Percentiles rank a stretch among this genome's conserved stretches.
Evolutionary conservation across 2,113 vertebrate species (phyloP).

Genomic region (Carassius auratus): DNA sequence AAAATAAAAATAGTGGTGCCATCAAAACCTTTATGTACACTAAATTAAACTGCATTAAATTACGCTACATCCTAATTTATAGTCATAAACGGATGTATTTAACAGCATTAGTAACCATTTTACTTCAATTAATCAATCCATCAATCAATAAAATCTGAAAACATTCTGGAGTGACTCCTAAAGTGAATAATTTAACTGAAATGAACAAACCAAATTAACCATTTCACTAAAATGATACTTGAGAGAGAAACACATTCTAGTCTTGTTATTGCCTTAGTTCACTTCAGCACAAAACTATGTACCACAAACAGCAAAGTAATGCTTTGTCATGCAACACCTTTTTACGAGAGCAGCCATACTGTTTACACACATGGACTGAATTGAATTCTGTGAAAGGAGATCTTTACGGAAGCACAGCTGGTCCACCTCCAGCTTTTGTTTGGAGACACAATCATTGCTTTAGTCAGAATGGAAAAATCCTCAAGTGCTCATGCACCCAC

Average conservation of each 20-base stretch:
- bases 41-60: too few species aligned
- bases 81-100: too few species aligned
- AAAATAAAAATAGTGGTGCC: too few species aligned
- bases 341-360: not conserved
- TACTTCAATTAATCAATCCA: too few species aligned
- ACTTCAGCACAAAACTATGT: not conserved
- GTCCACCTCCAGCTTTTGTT: constrained; percentile 28
- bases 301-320: not conserved
- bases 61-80: too few species aligned
- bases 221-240: not conserved
- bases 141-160: not conserved
- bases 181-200: not conserved
- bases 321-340: not conserved
- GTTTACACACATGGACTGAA: not conserved
- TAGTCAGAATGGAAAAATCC: constrained; percentile 1
- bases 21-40: too few species aligned
- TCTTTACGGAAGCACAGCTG: not conserved
- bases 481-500: constrained; percentile 21
- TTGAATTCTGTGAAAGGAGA: constrained; percentile 8
- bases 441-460: constrained; percentile 8
- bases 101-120: too few species aligned
- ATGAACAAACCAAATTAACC: not conserved
- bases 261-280: not conserved
- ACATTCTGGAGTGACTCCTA: not conserved
- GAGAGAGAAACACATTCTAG: not conserved